Evolutionary conservation across 92 coral and sea anemone species (phyloP), one percentile per base, ranked within the genome.

Genomic region (Siderastrea siderea): DNA sequence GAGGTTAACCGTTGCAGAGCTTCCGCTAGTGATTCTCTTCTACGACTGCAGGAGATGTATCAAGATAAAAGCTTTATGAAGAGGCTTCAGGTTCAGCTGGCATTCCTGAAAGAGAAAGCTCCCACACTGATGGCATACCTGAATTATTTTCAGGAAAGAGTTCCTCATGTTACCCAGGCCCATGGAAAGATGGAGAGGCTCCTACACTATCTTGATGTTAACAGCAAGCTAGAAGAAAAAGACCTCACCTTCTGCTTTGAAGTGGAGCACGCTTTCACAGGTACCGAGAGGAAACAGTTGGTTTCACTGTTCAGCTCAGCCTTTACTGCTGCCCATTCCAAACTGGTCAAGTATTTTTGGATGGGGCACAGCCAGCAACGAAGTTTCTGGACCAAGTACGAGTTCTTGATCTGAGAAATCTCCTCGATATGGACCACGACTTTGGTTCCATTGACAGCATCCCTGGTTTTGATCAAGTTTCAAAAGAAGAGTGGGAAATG

Each of bases 1-100:
- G 88, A 84, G 58, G 16, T 84, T 61, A 52, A 76, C 52, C 82
- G 47, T 48, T 49, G 26, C 17, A 52, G 75, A n/a, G 47, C 75
- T 75, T 26, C 76, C 12, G 82, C 84, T 8, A 38, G 61, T 55
- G 59, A 85, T 75, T 77, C 66, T 72, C 84, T 61, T 38, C 55
- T 83, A 19, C 89, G 93, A 1, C 71, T 89, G 17, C 82, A 80
- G 43, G 95, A 89, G 59, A 89, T 92, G 89, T 92, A 83, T 64
- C 26, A 75, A 11, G 95, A 92, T 59, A 61, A 59, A 9, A 54
- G 12, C 53, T 92, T 77, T 71, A 82, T 92, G 86, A 82, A 68
- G 82, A 88, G 87, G 47, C 92, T 92, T 19, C 76, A 53, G 19
- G 89, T 75, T 15, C 86, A 82, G 43, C 86, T 88, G 47, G 74